Evolutionary conservation across 2,888 invertebrate genomes (phyloP), one percentile per base, ranked within the genome.

Genomic region (Atherix ibis): DNA sequence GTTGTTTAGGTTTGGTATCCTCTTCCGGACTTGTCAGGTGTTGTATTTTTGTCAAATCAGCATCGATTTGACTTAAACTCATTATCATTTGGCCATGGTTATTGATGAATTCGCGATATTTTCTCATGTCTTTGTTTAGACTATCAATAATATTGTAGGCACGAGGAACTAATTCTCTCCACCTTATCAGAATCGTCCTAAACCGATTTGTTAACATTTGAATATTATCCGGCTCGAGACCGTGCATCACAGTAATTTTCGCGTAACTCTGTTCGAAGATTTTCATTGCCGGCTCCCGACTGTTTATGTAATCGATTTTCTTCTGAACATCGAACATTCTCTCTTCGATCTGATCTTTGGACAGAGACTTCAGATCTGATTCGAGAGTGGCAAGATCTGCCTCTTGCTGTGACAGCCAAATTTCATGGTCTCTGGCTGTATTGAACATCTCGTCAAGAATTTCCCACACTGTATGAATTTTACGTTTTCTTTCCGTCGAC

Each of bases 81-180:
- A 80, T 68, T 5, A 84, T 69, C 0, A 80, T 76, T 18, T 68
- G 69, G 4, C 76, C 73, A 38, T 84, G 83, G 10, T 76, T 75
- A 3, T 71, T 67, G 10, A 73, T 68, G 47, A 84, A 80, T 45
- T 77, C 76, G 2, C 73, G 64, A 45, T 74, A 75, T 2, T 70
- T 61, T 39, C 71, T 70, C 27, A 68, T 60, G 36, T 73, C 73
- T 36, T 63, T 64, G 43, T 68, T 65, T 2, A 75, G 55, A 0
- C 66, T 66, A 2, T 72, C 68, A 8, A 70, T 48, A 2, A 79
- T 66, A 0, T 67, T 65, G 36, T 68, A 62, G 19, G 73, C 67
- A 24, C 71, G 67, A 0, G 72, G 71, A 10, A 68, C 61, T 30
- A 82, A 51, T 32, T 65, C 67, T 40, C 72, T 70, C 76, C 81